phyloP scores from a whole-genome alignment of 2,113 vertebrate species.

The Craseonycteris thonglongyai region DNA sequence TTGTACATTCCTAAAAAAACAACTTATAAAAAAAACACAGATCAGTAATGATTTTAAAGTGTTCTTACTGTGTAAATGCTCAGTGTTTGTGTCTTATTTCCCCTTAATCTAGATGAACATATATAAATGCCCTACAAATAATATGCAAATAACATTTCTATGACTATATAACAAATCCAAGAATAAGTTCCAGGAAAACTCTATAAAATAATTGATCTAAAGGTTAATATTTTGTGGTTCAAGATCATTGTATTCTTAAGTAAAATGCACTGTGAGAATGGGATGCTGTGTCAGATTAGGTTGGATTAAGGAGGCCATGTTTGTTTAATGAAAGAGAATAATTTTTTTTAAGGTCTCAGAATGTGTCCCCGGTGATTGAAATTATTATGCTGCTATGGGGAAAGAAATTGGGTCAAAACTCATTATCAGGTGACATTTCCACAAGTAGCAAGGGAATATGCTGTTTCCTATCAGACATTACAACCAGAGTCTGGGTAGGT shows the following conservation, averaged over 20 bases:
- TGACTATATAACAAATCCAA: neutral
- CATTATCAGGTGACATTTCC: conserved; percentile 53
- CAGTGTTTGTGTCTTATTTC: neutral
- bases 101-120: neutral
- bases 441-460: conserved; percentile 22
- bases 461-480: conserved; percentile 55
- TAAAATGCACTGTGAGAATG: neutral
- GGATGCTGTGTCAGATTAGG: neutral
- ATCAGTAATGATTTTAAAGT: neutral
- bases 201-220: neutral
- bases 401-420: conserved; percentile 52
- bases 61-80: neutral
- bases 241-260: neutral
- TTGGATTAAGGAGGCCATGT: neutral
- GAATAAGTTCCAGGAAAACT: neutral
- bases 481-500: neutral
- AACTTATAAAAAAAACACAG: neutral
- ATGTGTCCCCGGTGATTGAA: conserved; percentile 15
- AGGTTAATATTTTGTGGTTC: neutral
- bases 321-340: neutral
- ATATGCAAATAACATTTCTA: neutral
- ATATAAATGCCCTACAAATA: neutral
- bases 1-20: neutral
- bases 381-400: neutral
- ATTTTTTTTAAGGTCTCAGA: neutral